Base-by-base conservation (phyloP, 2,797 vertebrate genomes). In the Botia almorhae region DNA sequence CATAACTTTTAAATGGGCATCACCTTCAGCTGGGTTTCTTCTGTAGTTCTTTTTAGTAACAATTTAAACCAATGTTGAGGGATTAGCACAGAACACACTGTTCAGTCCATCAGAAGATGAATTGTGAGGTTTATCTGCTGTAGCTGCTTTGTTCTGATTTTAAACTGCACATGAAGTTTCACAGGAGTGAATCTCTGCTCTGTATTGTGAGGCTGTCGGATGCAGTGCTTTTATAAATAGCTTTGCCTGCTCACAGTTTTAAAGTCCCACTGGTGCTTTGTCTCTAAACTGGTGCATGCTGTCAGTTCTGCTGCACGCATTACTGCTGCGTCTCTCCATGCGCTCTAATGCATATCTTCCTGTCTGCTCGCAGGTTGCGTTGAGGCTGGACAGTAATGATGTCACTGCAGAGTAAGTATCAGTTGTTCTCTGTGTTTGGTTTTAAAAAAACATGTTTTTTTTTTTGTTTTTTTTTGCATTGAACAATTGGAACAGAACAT, bases 361-460 rank as follows among this genome's bases (percentile, higher is more conserved):
- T 84, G 75, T 67, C 83, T 85, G 69, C 80, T 84, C 70, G 58
- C 67, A 80, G 82, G 48, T 64, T 76, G 80, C 71, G 43, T 48
- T 84, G 74, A 85, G 83, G 83, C 81, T 78, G 83, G 87, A 85
- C 82, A 50, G 85, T 78, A 77, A 89, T 90, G 88, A 93, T 93
- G 92, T 90, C 92, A 84, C 89, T 93, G 90, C 91, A 91, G 87
- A 92, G 93, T 93, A 89, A 88, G 92, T 90, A 51, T 7, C 14
- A 7, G 21, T 36, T 13, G 8, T 21, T 21, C 3, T 69, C 43
- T 58, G 48, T 53, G 14, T 17, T 3, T 69, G 1, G 17, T 63
- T 23, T 39, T 11, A 33, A 33, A 33, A 33, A 33, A 33, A 33
- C 33, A 39, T 12, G 6, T 2, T 67, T 26, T 0, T 1, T 23